These are phyloP conservation scores for Paracanthobrama guichenoti DNA, from an alignment of 2,113 vertebrate species.

Conservation along the genomic window DNA sequence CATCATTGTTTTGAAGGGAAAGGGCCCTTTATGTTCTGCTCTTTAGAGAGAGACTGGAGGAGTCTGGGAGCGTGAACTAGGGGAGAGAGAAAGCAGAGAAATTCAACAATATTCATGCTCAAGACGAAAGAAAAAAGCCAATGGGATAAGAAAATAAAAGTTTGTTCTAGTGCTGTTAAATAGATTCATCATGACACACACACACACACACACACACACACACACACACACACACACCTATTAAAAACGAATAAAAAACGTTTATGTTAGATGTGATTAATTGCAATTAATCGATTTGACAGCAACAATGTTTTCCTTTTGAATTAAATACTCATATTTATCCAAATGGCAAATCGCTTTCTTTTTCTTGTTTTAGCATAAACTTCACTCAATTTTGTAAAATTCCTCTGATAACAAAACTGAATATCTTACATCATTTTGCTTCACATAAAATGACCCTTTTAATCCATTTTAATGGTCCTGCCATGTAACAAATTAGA, in stretches of 20 bases:
- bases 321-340: not conserved
- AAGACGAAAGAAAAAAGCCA: not conserved
- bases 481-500: not conserved
- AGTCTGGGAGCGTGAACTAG: not conserved
- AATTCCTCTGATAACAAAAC: not conserved
- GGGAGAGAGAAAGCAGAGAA: not conserved
- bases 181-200: no score
- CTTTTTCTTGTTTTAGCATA: not conserved
- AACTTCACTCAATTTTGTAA: not conserved
- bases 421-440: not conserved
- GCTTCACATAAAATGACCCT: not conserved
- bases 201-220: no score
- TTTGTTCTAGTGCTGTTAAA: no score
- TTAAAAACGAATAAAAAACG: no score
- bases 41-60: not conserved
- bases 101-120: not conserved
- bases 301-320: not conserved
- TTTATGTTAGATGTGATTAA: no score
- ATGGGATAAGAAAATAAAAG: not conserved
- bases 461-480: no score
- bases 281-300: no score
- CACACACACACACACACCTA: no score
- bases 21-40: slow-evolving; percentile 7
- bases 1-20: slow-evolving; percentile 24
- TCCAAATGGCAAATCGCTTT: not conserved